phyloP scores from a whole-genome alignment of 2,888 invertebrate species.

The Julus scanicus region DNA sequence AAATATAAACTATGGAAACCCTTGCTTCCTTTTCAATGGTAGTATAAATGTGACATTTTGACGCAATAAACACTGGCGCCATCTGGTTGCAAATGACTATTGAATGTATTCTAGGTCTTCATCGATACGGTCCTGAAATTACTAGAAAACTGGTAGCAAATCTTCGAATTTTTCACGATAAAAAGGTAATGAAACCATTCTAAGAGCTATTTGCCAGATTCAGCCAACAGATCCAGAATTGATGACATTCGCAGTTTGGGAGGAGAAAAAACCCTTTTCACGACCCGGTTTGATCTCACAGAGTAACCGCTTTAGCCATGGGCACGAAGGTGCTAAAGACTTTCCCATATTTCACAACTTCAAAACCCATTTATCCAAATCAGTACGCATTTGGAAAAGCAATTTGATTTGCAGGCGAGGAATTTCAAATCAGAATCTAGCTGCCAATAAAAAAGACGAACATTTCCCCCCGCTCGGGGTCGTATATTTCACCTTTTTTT shows the following conservation, averaged over 20 bases:
- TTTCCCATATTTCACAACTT: not conserved
- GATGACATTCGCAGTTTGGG: not conserved
- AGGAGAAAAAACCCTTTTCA: not conserved
- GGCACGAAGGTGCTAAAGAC: not conserved
- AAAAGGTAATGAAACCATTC: not conserved
- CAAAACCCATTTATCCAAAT: slow-evolving; percentile 21
- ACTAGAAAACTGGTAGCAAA: no score
- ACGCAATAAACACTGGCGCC: no score
- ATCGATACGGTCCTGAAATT: no score
- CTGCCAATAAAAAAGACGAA: not conserved
- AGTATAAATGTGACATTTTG: no score
- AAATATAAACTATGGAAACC: no score
- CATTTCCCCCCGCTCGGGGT: not conserved
- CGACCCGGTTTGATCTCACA: not conserved
- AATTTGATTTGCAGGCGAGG: slow-evolving; percentile 25
- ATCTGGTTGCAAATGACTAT: no score
- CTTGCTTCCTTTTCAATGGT: no score
- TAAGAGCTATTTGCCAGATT: not conserved
- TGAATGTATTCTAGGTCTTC: no score
- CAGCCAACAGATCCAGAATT: not conserved
- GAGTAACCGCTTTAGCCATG: not conserved
- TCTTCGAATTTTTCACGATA: not conserved
- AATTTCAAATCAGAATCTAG: slow-evolving; percentile 33
- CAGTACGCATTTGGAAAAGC: not conserved
- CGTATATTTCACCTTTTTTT: not conserved